phyloP scores from a whole-genome alignment of 1,140 invertebrate species.

The Aphidius gifuensis region DNA sequence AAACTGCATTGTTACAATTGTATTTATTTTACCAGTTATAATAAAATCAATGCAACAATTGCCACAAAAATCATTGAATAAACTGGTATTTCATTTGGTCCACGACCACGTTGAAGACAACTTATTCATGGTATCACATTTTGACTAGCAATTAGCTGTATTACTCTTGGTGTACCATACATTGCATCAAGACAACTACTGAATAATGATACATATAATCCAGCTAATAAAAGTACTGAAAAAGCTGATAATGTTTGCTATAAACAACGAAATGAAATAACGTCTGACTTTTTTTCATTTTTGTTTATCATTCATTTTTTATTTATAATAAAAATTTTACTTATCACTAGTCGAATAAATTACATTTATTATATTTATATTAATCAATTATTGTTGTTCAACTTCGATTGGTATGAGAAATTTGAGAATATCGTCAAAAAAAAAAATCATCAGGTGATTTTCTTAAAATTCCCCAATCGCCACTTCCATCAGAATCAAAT shows the following conservation, averaged over 20 bases:
- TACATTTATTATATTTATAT: too few relatives aligned
- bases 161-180: conserved; percentile 90
- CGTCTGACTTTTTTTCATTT: too few relatives aligned
- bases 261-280: too few relatives aligned
- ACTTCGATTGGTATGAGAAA: too few relatives aligned
- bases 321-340: too few relatives aligned
- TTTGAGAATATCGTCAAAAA: too few relatives aligned
- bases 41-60: conserved; percentile 87
- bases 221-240: conserved; percentile 78
- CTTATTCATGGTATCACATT: conserved; percentile 91
- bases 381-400: too few relatives aligned
- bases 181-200: conserved; percentile 91
- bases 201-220: conserved; percentile 92
- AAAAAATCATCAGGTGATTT: too few relatives aligned
- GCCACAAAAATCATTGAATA: conserved; percentile 88
- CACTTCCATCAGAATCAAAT: too few relatives aligned
- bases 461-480: too few relatives aligned
- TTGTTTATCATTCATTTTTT: too few relatives aligned
- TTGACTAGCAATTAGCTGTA: conserved; percentile 93
- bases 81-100: conserved; percentile 91
- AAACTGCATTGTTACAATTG: conserved; percentile 97
- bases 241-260: conserved; percentile 72
- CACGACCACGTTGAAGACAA: conserved; percentile 79
- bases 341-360: too few relatives aligned
- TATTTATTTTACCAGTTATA: conserved; percentile 90